Evolutionary conservation across 1,140 invertebrate species (phyloP), one percentile per base, ranked within the genome.

Genomic region (Magallana ariakensis): DNA sequence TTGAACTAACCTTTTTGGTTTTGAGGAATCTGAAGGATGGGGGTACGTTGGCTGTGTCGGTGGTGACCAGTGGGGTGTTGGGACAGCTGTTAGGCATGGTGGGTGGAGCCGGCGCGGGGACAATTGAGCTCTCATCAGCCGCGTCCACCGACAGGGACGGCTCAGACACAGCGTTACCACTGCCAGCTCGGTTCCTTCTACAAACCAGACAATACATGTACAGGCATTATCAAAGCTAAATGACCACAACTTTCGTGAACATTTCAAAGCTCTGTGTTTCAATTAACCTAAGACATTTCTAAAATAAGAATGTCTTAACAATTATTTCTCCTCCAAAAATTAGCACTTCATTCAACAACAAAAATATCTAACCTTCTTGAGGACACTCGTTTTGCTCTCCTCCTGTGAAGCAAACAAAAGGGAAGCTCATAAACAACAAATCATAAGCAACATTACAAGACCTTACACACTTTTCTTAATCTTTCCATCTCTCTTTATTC

Each of bases 1-100:
- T 46, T 46, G 33, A 46, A 53, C 80, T 92, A 84, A 96, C 96
- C 94, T 98, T 98, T 93, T 98, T 98, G 0, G 97, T 98, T 95
- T 98, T 98, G 95, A 95, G 83, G 33, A 92, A 90, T 56, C 0
- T 97, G 97, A 93, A 98, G 97, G 90, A 88, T 80, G 89, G 89
- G 19, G 88, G 86, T 57, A 88, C 84, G 70, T 81, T 86, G 6
- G 86, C 15, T 8, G 46, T 53, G 93, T 97, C 92, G 97, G 97
- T 19, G 96, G 96, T 4, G 96, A 96, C 75, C 89, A 88, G 22
- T 0, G 92, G 94, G 85, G n/a, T 93, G 6, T 53, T 82, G 13
- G 90, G 90, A 89, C 93, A 57, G 92, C 92, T 83, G 60, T 62
- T 26, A 16, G 55, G 33, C 26, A 87, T 75, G 60, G 46, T 26